These are phyloP conservation scores for Lysandra bellargus DNA, from an alignment of 2,888 invertebrate genomes.

Conservation along the genomic window DNA sequence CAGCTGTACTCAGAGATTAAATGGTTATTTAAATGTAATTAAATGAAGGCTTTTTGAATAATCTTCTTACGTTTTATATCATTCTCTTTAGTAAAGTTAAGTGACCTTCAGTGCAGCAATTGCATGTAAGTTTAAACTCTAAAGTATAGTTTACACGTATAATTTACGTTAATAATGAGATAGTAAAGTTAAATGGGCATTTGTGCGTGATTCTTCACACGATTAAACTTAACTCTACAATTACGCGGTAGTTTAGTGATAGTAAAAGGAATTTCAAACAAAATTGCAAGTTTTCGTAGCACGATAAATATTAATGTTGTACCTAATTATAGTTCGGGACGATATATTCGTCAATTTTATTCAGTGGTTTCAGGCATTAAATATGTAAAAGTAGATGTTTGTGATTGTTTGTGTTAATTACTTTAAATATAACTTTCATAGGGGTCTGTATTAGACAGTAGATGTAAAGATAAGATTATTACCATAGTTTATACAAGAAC, in stretches of 20 bases:
- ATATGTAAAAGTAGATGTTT: neutral
- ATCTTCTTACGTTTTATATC: too few species aligned
- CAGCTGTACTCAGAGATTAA: too few species aligned
- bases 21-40: too few species aligned
- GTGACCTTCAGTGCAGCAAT: too few species aligned
- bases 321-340: constrained; percentile 6
- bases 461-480: too few species aligned
- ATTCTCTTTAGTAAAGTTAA: too few species aligned
- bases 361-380: neutral
- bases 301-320: constrained; percentile 20
- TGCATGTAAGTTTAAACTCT: neutral
- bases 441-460: too few species aligned
- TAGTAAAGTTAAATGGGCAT: neutral
- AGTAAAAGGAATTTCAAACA: constrained; percentile 16
- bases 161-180: constrained; percentile 12
- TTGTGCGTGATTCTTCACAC: constrained; percentile 23
- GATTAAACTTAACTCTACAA: constrained; percentile 16
- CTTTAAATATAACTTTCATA: too few species aligned
- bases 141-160: neutral
- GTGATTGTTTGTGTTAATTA: too few species aligned
- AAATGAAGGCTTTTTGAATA: too few species aligned
- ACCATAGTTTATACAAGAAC: too few species aligned
- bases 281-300: constrained; percentile 24
- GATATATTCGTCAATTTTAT: constrained; percentile 1
- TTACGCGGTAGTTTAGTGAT: neutral